Base-by-base conservation (phyloP, 35 echinoderm and acorn worm genomes). In the Ophiothrix spiculata region DNA sequence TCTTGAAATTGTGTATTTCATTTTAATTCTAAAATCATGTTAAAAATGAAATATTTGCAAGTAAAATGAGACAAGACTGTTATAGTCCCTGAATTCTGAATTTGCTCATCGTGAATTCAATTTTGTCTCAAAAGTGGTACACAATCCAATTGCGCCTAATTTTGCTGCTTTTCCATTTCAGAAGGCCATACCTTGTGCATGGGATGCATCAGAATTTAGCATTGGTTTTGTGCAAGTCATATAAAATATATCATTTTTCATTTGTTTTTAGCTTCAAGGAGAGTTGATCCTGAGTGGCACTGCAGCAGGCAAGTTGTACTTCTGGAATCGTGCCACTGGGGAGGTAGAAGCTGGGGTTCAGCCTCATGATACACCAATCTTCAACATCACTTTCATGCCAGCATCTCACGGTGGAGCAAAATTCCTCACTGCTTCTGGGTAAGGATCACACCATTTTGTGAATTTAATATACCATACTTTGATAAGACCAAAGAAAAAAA, bases 211-310 rank as follows among this genome's bases (percentile, higher is more conserved):
- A n/a, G n/a, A n/a, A n/a, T n/a, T n/a, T n/a, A n/a, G n/a, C n/a
- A n/a, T n/a, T n/a, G n/a, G n/a, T n/a, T n/a, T n/a, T n/a, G n/a
- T n/a, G n/a, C n/a, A n/a, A n/a, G n/a, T n/a, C n/a, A n/a, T n/a
- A n/a, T n/a, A n/a, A 63, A 69, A 69, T n/a, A n/a, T 0, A 69
- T n/a, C 63, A 69, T 12, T n/a, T 69, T 31, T n/a, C 29, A 2
- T 39, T 87, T 23, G 17, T 83, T 39, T 56, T 56, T 54, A 95
- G 93, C 35, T 91, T 34, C 85, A 91, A 42, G 88, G 89, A 41
- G 77, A 95, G 28, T 69, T 95, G 76, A 88, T 95, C 31, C 49
- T 95, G 0, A 85, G 85, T 41, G 88, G 88, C 31, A 95, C 93
- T 13, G 17, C 79, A 33, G 41, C 64, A 15, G 93, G 93, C 0